A percentile compares a stretch with the other conserved stretches of the same genome.
Evolutionary conservation across 2,113 vertebrate species (phyloP).

Genomic region (Myotis davidii): DNA sequence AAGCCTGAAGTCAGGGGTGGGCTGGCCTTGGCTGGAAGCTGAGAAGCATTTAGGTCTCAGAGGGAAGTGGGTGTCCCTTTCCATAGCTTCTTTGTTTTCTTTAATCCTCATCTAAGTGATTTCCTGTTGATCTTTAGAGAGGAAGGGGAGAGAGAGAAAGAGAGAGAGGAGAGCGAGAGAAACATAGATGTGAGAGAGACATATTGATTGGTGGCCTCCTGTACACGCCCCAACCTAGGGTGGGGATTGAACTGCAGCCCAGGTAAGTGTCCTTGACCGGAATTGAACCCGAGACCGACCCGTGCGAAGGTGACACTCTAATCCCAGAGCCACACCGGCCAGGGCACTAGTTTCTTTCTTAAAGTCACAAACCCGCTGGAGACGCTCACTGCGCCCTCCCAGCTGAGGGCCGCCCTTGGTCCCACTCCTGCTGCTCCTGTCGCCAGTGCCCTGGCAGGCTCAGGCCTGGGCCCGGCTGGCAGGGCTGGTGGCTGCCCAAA

Average conservation of each 20-base stretch:
- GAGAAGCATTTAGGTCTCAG: not conserved
- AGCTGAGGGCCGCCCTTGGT: not conserved
- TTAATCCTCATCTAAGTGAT: no score
- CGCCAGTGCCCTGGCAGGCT: not conserved
- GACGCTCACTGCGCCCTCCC: accelerated
- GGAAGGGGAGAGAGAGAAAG: no score
- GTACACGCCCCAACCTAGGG: no score
- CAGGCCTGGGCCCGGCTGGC: not conserved
- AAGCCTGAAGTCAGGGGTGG: not conserved
- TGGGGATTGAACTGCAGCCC: no score
- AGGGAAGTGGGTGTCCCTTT: not conserved
- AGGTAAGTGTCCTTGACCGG: no score
- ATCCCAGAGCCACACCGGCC: no score
- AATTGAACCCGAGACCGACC: no score
- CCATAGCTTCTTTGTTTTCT: not conserved
- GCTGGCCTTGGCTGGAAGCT: not conserved
- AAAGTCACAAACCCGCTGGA: not conserved
- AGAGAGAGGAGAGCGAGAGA: no score
- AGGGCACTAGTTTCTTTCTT: not conserved
- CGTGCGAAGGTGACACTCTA: no score
- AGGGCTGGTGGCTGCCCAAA: accelerated
- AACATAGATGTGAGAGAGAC: no score
- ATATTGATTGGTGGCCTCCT: no score
- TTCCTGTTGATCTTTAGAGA: no score
- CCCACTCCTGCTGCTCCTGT: not conserved